Evolutionary conservation across 2,797 vertebrate genomes (phyloP), one percentile per base, ranked within the genome.

Genomic region (Merluccius polli): DNA sequence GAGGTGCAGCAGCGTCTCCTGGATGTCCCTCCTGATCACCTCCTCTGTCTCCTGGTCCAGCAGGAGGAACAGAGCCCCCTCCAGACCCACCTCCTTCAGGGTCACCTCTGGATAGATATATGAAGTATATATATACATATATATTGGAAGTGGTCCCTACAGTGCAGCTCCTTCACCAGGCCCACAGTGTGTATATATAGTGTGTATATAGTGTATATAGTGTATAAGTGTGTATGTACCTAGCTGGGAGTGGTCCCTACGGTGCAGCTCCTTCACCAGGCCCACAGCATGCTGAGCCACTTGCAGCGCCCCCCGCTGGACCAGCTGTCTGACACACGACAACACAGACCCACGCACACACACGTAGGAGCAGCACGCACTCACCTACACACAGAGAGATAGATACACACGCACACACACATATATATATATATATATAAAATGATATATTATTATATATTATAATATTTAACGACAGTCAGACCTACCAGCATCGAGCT

Each of bases 11-110:
- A 98, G 89, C 9, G 95, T 98, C 83, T 97, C 96, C 91, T 89
- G 93, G 87, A 98, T 95, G 90, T 97, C 96, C 79, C 77, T 91
- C 86, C 94, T 92, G 71, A 98, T 90, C 65, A 83, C 92, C 3
- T 85, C 87, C 86, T 98, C 96, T 15, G 91, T 89, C 84, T 98
- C 96, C 74, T 91, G 94, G 89, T 98, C 97, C 86, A 98, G 77
- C 83, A 98, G 90, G 77, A 90, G 89, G 87, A 98, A 92, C 82
- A 98, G 92, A 18, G 95, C 95, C 41, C 97, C 97, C 86, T 98
- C 96, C 82, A 98, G 93, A 77, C 97, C 96, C 70, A 95, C 92
- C 90, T 98, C 96, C 89, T 95, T 95, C 82, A 98, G 94, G 78
- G 95, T 95, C 79, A 95, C 88, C 84, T 95, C 96, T 98, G 92